phyloP scores from a whole-genome alignment of 2,113 vertebrate species.

The Mesitornis unicolor region DNA sequence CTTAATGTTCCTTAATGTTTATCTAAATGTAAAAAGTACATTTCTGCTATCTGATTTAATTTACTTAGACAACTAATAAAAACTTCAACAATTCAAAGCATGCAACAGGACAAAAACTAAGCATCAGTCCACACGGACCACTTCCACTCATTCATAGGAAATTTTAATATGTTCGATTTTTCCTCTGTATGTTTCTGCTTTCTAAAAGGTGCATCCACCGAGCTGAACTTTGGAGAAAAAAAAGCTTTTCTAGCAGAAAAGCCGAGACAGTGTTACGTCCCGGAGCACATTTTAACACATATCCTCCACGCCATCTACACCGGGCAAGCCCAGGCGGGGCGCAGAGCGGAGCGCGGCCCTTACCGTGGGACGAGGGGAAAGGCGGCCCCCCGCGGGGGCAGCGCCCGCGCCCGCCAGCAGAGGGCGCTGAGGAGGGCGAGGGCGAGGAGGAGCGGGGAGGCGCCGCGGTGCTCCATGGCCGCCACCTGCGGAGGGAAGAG shows the following conservation, averaged over 20 bases:
- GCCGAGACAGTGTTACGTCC: accelerated
- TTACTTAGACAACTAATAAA: background rate
- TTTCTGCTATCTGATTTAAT: background rate
- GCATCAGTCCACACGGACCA: accelerated
- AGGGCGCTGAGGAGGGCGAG: conserved; percentile 82
- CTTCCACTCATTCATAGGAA: background rate
- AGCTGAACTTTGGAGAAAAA: accelerated
- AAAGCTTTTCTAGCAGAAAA: background rate
- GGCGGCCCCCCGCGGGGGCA: conserved; percentile 4
- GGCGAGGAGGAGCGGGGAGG: conserved; percentile 81
- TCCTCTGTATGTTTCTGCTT: background rate
- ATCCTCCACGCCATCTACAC: background rate
- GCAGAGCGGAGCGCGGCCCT: background rate
- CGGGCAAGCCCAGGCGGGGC: background rate
- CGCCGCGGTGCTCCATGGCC: conserved; percentile 84
- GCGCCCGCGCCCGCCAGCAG: conserved; percentile 77
- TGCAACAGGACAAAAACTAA: background rate
- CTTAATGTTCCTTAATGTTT: background rate
- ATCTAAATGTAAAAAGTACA: background rate
- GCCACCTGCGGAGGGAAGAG: conserved; percentile 52
- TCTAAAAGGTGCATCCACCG: too few relatives aligned
- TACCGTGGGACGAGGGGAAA: conserved; percentile 75
- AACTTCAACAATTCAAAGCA: background rate
- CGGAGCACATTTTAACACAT: background rate
- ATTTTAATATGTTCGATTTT: background rate